Evolutionary conservation across 1,140 invertebrate species (phyloP).

Genomic region (Bombus breviceps): DNA sequence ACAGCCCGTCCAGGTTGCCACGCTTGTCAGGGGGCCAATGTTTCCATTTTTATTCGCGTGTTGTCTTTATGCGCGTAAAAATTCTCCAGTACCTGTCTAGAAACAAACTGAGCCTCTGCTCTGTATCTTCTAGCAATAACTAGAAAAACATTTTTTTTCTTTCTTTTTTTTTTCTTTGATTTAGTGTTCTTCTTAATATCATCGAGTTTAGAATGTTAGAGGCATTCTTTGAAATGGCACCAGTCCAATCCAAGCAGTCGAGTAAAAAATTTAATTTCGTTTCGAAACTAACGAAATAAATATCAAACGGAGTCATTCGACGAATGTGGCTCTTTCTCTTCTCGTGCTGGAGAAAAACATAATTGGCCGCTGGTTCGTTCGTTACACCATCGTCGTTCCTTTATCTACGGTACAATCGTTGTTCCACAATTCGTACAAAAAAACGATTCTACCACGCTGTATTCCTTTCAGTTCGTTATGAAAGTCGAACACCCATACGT

Average conservation of each 20-base stretch:
- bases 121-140: no score
- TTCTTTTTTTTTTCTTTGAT: no score
- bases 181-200: no score
- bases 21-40: background rate
- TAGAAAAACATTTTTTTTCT: no score
- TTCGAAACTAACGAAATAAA: conserved; percentile 26
- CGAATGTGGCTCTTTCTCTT: background rate
- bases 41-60: background rate
- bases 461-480: conserved; percentile 1
- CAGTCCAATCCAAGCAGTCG: background rate
- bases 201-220: background rate
- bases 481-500: conserved; percentile 9
- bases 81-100: no score
- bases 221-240: background rate
- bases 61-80: background rate
- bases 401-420: conserved; percentile 10
- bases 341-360: conserved; percentile 1
- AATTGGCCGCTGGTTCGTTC: background rate
- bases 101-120: no score
- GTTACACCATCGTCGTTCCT: conserved; percentile 7
- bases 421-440: conserved; percentile 11
- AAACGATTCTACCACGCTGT: background rate
- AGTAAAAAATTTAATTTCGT: background rate
- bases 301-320: background rate
- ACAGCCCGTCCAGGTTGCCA: background rate